Conservation (phyloP, 2,113 vertebrate species). For the Centropristis striata region DNA sequence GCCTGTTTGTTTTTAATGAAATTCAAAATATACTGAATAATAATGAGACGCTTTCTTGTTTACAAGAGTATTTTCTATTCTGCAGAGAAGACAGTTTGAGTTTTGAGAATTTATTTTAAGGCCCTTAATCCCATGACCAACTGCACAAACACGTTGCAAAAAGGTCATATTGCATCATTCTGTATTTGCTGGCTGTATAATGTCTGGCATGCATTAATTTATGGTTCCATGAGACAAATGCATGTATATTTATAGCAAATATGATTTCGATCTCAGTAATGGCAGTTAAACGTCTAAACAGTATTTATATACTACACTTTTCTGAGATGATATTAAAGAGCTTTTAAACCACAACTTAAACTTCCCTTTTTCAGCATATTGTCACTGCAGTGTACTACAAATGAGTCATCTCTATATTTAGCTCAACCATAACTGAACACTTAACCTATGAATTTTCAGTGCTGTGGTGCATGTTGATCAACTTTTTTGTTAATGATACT, state of each 20-base stretch:
- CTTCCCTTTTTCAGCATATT: too few relatives aligned
- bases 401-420: too few relatives aligned
- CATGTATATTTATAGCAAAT: not conserved
- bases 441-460: too few relatives aligned
- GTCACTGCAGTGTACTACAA: too few relatives aligned
- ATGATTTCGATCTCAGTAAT: not conserved
- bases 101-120: not conserved
- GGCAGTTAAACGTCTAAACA: too few relatives aligned
- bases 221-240: not conserved
- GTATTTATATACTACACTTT: too few relatives aligned
- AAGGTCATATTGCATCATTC: not conserved
- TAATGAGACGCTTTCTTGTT: constrained; percentile 7
- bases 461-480: too few relatives aligned
- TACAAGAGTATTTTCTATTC: not conserved
- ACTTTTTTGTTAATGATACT: not conserved
- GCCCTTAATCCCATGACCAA: not conserved
- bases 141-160: not conserved
- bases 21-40: constrained; percentile 25
- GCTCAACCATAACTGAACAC: too few relatives aligned
- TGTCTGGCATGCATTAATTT: not conserved
- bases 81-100: not conserved
- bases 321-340: too few relatives aligned
- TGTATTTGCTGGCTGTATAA: not conserved
- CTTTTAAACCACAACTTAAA: too few relatives aligned
- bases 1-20: constrained; percentile 27